A percentile compares a stretch with the other conserved stretches of the same genome.
Conservation (phyloP, 2,113 vertebrate species). For the Xyrauchen texanus region DNA sequence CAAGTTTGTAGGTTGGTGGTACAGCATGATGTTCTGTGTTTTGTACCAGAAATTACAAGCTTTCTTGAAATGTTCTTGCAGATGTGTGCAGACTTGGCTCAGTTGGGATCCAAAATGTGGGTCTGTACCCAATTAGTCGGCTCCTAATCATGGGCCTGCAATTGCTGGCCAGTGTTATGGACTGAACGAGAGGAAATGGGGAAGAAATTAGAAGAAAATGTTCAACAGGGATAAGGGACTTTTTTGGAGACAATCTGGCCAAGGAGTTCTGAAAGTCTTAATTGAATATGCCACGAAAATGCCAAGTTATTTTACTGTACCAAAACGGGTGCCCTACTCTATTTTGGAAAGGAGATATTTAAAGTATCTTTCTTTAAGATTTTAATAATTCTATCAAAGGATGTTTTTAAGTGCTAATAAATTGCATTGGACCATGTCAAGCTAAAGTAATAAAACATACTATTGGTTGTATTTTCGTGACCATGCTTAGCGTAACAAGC, state of each 20-base stretch:
- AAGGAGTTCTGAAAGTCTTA: conserved; percentile 53
- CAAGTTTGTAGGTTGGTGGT: not conserved
- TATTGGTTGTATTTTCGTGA: too few species aligned
- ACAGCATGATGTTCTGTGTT: not conserved
- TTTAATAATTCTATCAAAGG: not conserved
- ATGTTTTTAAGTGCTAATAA: too few species aligned
- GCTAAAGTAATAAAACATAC: too few species aligned
- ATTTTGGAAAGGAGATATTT: not conserved
- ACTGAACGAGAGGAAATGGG: conserved; percentile 42
- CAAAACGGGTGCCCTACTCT: not conserved
- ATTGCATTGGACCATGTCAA: too few species aligned
- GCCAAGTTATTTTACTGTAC: conserved; percentile 4
- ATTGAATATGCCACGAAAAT: conserved; percentile 65
- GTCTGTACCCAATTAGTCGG: conserved; percentile 76
- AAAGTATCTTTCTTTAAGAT: not conserved
- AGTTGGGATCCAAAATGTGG: conserved; percentile 64
- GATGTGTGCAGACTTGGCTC: conserved; percentile 66
- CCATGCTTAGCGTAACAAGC: too few species aligned
- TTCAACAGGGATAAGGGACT: conserved; percentile 50
- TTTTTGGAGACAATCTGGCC: conserved; percentile 66
- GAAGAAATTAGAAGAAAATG: conserved; percentile 46
- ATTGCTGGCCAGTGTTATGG: conserved; percentile 64
- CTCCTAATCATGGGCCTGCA: conserved; percentile 67
- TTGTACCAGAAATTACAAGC: not conserved
- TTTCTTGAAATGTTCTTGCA: conserved; percentile 48